Conservation (phyloP, 1,140 invertebrate species). For the Myzus persicae region DNA sequence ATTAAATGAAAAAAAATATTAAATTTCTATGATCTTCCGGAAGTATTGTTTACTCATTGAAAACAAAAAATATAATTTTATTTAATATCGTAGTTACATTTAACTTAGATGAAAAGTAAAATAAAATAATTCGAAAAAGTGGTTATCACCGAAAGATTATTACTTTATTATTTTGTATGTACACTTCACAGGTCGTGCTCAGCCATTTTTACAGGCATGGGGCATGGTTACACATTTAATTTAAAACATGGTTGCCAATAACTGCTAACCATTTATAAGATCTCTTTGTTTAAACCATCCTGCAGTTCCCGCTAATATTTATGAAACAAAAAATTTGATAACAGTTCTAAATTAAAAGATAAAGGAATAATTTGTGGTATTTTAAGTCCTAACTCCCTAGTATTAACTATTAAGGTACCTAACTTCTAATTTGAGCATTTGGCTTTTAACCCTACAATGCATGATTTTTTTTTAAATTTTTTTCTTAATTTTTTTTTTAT, state of each 20-base stretch:
- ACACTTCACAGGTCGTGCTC: not conserved
- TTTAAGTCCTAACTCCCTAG: no score
- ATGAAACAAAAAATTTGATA: not conserved
- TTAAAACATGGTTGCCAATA: slow-evolving; percentile 56
- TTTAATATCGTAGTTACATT: not conserved
- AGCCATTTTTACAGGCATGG: slow-evolving; percentile 42
- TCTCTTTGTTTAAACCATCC: slow-evolving; percentile 14
- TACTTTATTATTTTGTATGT: slow-evolving; percentile 17
- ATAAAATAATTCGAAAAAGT: slow-evolving; percentile 31
- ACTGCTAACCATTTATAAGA: slow-evolving; percentile 28
- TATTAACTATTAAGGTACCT: no score
- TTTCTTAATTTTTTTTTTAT: no score
- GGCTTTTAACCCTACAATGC: no score
- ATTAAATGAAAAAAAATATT: not conserved
- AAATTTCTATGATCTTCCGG: not conserved
- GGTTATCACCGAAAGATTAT: slow-evolving; percentile 27
- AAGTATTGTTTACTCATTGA: not conserved
- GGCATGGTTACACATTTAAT: not conserved
- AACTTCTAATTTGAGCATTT: no score
- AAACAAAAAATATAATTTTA: not conserved
- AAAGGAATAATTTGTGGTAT: not conserved
- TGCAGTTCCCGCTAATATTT: not conserved
- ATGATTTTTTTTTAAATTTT: no score
- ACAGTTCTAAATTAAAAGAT: not conserved
- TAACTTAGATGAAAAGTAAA: not conserved